Conservation (phyloP, 2,888 invertebrate species). For the Tenthredo livida region DNA sequence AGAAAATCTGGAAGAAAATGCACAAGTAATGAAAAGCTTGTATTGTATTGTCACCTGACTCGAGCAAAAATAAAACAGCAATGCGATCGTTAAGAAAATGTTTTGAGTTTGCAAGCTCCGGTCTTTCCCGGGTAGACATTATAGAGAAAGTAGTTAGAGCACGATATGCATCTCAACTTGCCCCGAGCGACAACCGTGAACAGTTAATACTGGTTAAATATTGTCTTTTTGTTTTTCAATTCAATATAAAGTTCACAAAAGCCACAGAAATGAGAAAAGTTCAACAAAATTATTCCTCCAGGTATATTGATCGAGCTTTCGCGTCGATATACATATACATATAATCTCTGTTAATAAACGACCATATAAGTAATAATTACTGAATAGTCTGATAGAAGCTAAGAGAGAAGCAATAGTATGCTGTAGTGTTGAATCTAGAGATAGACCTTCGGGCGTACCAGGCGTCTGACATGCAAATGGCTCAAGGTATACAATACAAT, state of each 20-base stretch:
- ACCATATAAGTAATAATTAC: neutral
- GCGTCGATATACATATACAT: neutral
- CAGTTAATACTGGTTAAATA: neutral
- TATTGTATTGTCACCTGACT: neutral
- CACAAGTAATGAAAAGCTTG: constrained; percentile 6
- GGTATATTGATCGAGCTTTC: neutral
- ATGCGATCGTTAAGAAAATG: constrained; percentile 22
- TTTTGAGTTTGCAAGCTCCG: constrained; percentile 14
- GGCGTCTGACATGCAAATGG: constrained; percentile 66
- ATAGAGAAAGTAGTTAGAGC: neutral
- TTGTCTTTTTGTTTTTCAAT: neutral
- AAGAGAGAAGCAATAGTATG: too few species aligned
- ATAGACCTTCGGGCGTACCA: constrained; percentile 16
- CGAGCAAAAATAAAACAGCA: neutral
- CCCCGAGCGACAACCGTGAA: neutral
- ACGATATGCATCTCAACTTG: neutral
- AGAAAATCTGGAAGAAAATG: neutral
- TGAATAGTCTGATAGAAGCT: neutral
- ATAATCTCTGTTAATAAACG: neutral
- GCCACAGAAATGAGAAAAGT: neutral
- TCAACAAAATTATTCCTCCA: neutral
- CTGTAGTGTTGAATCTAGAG: neutral
- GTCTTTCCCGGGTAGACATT: neutral
- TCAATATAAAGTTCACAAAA: neutral
- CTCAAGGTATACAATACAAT: constrained; percentile 62